These are phyloP conservation scores for Acleris literana DNA, from an alignment of 2,888 invertebrate genomes.

Conservation along the genomic window DNA sequence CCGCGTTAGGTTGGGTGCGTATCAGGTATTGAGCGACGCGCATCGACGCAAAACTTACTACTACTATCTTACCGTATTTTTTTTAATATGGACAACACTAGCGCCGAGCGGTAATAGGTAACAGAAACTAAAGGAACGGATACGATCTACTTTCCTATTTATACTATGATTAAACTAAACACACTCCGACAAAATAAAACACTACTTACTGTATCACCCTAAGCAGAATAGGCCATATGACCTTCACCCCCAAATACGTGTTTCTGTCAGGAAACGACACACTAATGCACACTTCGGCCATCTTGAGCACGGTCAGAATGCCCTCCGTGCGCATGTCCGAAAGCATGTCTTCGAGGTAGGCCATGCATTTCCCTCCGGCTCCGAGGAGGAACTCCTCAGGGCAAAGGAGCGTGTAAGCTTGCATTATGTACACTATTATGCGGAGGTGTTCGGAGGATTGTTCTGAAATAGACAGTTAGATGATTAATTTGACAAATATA, in stretches of 20 bases:
- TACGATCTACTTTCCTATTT: no score
- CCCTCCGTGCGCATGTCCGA: conserved; percentile 87
- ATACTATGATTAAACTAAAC: no score
- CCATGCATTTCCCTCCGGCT: conserved; percentile 88
- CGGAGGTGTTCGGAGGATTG: conserved; percentile 91
- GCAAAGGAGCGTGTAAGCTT: conserved; percentile 91
- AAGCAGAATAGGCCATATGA: conserved; percentile 76
- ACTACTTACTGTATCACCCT: conserved; percentile 70
- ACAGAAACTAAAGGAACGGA: no score
- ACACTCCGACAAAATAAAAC: background rate
- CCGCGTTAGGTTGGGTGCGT: no score
- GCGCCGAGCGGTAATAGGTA: no score
- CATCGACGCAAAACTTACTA: no score
- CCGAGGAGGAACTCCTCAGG: conserved; percentile 90
- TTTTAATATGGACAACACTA: no score
- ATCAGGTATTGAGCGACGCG: no score
- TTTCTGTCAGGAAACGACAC: conserved; percentile 89
- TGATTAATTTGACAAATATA: no score
- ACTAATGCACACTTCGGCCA: conserved; percentile 87
- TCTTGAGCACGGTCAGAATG: conserved; percentile 86
- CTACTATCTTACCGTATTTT: no score
- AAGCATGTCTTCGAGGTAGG: conserved; percentile 88
- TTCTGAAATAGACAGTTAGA: conserved; percentile 82
- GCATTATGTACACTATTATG: conserved; percentile 90
- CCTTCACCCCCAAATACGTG: conserved; percentile 85